Evolutionary conservation across 2,113 vertebrate genomes (phyloP), one percentile per base, ranked within the genome.

Genomic region (Talpa occidentalis): DNA sequence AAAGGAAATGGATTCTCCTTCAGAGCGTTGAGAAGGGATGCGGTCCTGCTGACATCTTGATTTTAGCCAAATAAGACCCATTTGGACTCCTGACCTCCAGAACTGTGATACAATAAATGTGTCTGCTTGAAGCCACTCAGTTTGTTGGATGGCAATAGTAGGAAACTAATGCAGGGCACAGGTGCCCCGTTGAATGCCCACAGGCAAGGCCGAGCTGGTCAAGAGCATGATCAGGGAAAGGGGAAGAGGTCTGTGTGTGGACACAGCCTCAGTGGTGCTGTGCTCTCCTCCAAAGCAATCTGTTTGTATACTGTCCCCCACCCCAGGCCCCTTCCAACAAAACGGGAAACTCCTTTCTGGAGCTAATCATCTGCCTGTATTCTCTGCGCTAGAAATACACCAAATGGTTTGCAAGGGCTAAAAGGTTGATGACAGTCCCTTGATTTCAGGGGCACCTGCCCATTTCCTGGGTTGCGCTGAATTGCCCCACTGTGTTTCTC

Each of bases 141-240:
- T 62, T 4, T 74, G 21, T 12, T 6, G 40, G 22, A 7, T 3
- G 16, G 12, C 47, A 76, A 22, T 35, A 17, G 15, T 0, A 7
- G 49, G 35, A 37, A 89, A 37, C 32, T 11, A 32, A 16, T 10
- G 17, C 56, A 52, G 28, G 42, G 24, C 37, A 12, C 7, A 59
- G 49, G 83, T 0, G 4, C 4, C 42, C 17, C 1, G 6, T 1
- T 6, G 32, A 47, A n/a, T 4, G 3, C 24, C 40, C 30, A 4
- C 26, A 52, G 84, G 54, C 44, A n/a, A 37, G 66, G 59, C 17
- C 11, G 21, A 62, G 37, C 12, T 16, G 26, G 24, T 6, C 40
- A 26, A 44, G 14, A 24, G 24, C 5, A 0, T 24, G 11, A 30
- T 22, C 1, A 9, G n/a, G 4, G 30, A 16, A 59, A 19, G 26